Conservation (phyloP, 2,888 invertebrate species). For the Pristionchus maxplancki region DNA sequence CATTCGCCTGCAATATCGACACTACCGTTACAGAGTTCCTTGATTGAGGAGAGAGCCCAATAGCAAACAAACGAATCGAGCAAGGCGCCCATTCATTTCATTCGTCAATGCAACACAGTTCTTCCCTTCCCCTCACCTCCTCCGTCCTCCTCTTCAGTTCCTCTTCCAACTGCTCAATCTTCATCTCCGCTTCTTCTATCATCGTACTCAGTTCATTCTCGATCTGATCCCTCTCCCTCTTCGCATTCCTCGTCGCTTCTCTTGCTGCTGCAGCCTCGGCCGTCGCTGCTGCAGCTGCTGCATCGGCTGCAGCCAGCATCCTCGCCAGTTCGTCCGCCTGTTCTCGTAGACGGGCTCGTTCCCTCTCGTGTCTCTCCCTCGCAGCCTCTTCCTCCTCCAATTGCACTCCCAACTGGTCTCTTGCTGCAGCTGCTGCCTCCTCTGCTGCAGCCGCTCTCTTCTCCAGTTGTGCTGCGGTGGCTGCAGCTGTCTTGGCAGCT, state of each 20-base stretch:
- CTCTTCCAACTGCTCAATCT: constrained; percentile 15
- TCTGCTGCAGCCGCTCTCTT: background rate
- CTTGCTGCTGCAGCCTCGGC: background rate
- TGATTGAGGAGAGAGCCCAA: no score
- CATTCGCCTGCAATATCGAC: background rate
- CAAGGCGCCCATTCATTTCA: no score
- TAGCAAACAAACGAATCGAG: no score
- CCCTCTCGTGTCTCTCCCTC: background rate
- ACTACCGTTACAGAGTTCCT: background rate
- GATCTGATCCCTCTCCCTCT: constrained; percentile 11
- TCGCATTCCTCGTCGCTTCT: background rate
- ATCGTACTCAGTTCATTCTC: constrained; percentile 6
- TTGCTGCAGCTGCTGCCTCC: constrained; percentile 1
- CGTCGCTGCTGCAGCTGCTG: background rate
- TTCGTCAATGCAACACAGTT: no score
- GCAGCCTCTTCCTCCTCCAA: background rate
- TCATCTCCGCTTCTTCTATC: constrained; percentile 22
- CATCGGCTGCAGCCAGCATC: constrained; percentile 36
- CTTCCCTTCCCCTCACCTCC: background rate
- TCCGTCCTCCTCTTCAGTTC: background rate
- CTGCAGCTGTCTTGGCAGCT: constrained; percentile 5
- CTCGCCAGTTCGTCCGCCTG: constrained; percentile 28
- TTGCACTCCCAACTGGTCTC: background rate
- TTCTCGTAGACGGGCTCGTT: background rate
- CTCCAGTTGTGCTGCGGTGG: background rate